Base-by-base conservation (phyloP, 2,797 vertebrate genomes). In the Enteromius argenteus region DNA sequence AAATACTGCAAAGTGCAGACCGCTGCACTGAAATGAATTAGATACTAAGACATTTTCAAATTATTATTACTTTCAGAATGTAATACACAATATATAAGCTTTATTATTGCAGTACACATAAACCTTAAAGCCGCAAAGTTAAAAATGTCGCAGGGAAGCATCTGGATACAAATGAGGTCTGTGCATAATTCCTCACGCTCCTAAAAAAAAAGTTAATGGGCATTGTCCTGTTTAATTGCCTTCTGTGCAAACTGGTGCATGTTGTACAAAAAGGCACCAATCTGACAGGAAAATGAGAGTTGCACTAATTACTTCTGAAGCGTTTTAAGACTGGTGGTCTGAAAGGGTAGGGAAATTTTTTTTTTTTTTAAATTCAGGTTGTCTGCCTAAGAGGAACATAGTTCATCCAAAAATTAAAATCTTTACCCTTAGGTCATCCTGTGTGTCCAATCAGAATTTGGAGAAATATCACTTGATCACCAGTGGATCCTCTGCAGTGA, bases 281-380 rank as follows among this genome's bases (percentile, higher is more conserved):
- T 89, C 80, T 89, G 91, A 91, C 92, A 94, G 92, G 90, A 93
- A 92, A 88, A 81, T 87, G 76, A 91, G 83, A 90, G 86, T 87
- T 83, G 80, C 81, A 79, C 87, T 95, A 94, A 95, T 94, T 94
- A 91, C 91, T 88, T 91, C 89, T 88, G 90, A 80, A 85, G 85
- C 60, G 79, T 79, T 88, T 86, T 88, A 83, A 83, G 89, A 85
- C 90, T 89, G 21, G n/a, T 76, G 42, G 90, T 86, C 89, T 87
- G 89, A 90, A 89, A 86, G 91, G 89, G 90, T 88, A 86, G 90
- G 91, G 8, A 42, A 39, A n/a, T 44, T 3, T 9, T 44, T 44
- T 11, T 11, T 11, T 11, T 44, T 44, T 42, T 42, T 11, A 39
- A 93, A 94, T 92, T 91, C 93, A 94, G 94, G 93, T 94, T 94